Conservation (phyloP, 2,888 invertebrate species). For the Ecliptopera silaceata region DNA sequence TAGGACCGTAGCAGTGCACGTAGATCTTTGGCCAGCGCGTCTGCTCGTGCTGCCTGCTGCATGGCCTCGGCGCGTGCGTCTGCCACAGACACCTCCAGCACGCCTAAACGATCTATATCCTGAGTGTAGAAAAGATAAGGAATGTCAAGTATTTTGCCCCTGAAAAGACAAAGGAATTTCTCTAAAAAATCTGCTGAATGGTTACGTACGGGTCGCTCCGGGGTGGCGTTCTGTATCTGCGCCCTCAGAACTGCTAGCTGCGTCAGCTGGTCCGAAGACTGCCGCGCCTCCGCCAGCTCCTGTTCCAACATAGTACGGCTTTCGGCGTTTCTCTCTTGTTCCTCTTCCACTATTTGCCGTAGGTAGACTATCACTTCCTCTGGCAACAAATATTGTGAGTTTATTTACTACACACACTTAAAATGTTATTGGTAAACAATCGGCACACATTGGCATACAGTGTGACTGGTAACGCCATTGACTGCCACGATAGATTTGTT, state of each 20-base stretch:
- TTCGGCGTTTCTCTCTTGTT: conserved; percentile 65
- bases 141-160: too few relatives aligned
- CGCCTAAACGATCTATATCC: conserved; percentile 69
- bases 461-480: too few relatives aligned
- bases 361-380: conserved; percentile 74
- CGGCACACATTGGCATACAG: too few relatives aligned
- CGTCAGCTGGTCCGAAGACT: conserved; percentile 65
- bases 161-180: too few relatives aligned
- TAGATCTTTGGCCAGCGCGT: conserved; percentile 62
- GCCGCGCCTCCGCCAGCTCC: conserved; percentile 62
- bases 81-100: conserved; percentile 79
- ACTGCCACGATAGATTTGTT: too few relatives aligned
- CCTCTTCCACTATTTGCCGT: conserved; percentile 70
- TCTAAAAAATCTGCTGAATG: neutral
- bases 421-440: too few relatives aligned
- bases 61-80: conserved; percentile 72
- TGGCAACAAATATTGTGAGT: conserved; percentile 40
- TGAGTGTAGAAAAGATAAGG: too few relatives aligned
- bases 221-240: conserved; percentile 58
- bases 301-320: conserved; percentile 61
- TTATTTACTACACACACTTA: too few relatives aligned
- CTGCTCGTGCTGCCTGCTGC: conserved; percentile 59
- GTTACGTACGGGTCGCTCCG: conserved; percentile 60
- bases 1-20: conserved; percentile 74
- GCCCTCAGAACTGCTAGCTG: conserved; percentile 59